Conservation (phyloP, 2,888 invertebrate genomes). For the Anagyrus pseudococci region DNA sequence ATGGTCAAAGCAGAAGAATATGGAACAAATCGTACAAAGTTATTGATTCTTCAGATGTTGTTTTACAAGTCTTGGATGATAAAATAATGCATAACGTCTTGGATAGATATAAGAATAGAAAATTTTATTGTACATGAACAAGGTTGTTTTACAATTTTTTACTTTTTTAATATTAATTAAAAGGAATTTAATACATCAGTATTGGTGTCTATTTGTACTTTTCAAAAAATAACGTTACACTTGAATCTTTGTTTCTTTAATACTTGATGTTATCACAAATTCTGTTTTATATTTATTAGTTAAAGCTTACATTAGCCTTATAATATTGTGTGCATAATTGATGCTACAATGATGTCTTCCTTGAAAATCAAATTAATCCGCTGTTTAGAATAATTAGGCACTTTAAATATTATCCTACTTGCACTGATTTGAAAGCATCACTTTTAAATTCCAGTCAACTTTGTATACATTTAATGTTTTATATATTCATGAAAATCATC, state of each 20-base stretch:
- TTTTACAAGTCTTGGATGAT: slow-evolving; percentile 93
- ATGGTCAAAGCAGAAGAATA: slow-evolving; percentile 94
- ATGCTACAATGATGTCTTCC: slow-evolving; percentile 65
- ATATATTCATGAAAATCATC: slow-evolving; percentile 68
- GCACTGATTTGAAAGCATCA: slow-evolving; percentile 65
- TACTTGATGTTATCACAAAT: slow-evolving; percentile 49
- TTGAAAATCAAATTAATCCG: slow-evolving; percentile 66
- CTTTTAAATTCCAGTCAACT: slow-evolving; percentile 66
- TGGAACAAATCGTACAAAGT: slow-evolving; percentile 99
- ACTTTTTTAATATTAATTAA: slow-evolving; percentile 22
- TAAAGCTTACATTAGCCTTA: slow-evolving; percentile 45
- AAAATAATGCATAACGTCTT: slow-evolving; percentile 17
- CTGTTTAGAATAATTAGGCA: slow-evolving; percentile 60
- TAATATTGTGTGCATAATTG: slow-evolving; percentile 53
- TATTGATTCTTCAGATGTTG: slow-evolving; percentile 96
- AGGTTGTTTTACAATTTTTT: slow-evolving; percentile 28
- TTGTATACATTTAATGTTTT: slow-evolving; percentile 63
- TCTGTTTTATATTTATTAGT: slow-evolving; percentile 38
- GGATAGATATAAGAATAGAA: slow-evolving; percentile 33
- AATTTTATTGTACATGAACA: slow-evolving; percentile 34
- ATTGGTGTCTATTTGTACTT: slow-evolving; percentile 30
- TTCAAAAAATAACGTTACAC: slow-evolving; percentile 27
- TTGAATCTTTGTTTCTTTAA: not conserved
- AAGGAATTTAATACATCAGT: slow-evolving; percentile 32
- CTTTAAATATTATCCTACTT: slow-evolving; percentile 51